These are phyloP conservation scores for Aphidius colemani DNA, from an alignment of 2,888 invertebrate genomes.

Conservation along the genomic window DNA sequence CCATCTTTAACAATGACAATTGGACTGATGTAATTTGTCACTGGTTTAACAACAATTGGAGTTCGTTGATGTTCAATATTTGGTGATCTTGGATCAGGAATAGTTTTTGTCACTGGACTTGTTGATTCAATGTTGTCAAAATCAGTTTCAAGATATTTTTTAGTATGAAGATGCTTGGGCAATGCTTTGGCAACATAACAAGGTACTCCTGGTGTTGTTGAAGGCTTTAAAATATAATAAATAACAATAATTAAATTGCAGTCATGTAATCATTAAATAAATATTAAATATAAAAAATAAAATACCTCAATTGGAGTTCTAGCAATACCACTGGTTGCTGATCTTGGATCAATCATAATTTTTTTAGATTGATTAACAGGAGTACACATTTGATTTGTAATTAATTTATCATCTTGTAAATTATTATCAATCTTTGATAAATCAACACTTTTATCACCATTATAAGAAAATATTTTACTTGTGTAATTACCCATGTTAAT, in stretches of 20 bases:
- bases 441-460: conserved; percentile 28
- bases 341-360: conserved; percentile 44
- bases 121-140: conserved; percentile 42
- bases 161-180: conserved; percentile 46
- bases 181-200: conserved; percentile 42
- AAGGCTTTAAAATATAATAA: neutral
- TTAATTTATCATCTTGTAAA: conserved; percentile 1
- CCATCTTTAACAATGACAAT: conserved; percentile 1
- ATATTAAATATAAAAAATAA: conserved; percentile 6
- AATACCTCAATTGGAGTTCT: conserved; percentile 50
- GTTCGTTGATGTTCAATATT: conserved; percentile 35
- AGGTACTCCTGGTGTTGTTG: conserved; percentile 33
- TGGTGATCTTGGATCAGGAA: conserved; percentile 35
- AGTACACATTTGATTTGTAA: conserved; percentile 33
- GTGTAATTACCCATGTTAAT: conserved; percentile 40
- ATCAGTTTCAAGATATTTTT: conserved; percentile 51
- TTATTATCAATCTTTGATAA: conserved; percentile 27
- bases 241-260: no score
- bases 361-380: conserved; percentile 35
- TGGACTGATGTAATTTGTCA: conserved; percentile 27
- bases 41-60: conserved; percentile 40
- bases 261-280: neutral
- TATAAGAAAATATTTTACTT: conserved; percentile 38
- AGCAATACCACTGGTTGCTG: conserved; percentile 43
- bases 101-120: conserved; percentile 35